phyloP scores from a whole-genome alignment of 1,140 invertebrate genomes.

The Manduca sexta region DNA sequence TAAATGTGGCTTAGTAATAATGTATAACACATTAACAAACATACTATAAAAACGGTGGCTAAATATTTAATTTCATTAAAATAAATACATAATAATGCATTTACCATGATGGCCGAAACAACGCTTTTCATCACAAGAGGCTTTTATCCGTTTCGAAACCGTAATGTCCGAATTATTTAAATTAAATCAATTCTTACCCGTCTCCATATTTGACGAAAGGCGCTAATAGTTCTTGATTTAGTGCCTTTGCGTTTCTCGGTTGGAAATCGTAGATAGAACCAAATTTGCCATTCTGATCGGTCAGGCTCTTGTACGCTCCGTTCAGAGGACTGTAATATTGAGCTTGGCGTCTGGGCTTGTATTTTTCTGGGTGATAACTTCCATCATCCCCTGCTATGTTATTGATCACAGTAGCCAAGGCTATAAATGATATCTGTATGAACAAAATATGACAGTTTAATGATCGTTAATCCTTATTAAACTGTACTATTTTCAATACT shows the following conservation, averaged over 20 bases:
- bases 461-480: background rate
- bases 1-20: too few species aligned
- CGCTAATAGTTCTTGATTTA: conserved; percentile 8
- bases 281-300: conserved; percentile 25
- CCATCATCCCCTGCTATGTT: conserved; percentile 49
- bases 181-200: conserved; percentile 4
- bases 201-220: conserved; percentile 11
- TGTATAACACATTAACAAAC: too few species aligned
- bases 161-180: background rate
- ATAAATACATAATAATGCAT: too few species aligned
- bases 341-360: conserved; percentile 30
- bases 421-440: conserved; percentile 34
- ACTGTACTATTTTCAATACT: background rate
- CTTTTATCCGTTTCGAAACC: too few species aligned
- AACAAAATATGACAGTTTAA: conserved; percentile 14
- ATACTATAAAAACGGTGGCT: too few species aligned
- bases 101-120: too few species aligned
- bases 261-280: conserved; percentile 30
- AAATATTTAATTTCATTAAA: too few species aligned
- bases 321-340: conserved; percentile 13
- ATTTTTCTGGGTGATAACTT: conserved; percentile 49
- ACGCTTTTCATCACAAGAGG: too few species aligned
- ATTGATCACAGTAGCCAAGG: conserved; percentile 22
- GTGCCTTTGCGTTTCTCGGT: conserved; percentile 16
- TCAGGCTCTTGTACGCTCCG: conserved; percentile 20